These are phyloP conservation scores for Melanostigma gelatinosum DNA, from an alignment of 2,113 vertebrate species.

Conservation along the genomic window DNA sequence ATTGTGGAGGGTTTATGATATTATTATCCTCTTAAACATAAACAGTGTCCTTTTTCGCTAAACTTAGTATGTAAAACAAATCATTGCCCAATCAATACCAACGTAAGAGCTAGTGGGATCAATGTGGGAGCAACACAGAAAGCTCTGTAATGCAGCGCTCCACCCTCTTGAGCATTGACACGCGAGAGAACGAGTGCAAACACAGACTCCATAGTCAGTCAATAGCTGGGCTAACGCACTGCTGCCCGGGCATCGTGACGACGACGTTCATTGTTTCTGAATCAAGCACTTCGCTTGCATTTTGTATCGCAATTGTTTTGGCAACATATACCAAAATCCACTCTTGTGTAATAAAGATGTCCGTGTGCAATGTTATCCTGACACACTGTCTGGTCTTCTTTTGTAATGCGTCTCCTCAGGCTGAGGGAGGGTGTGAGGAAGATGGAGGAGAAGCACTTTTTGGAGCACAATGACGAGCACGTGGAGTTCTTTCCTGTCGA, in stretches of 20 bases:
- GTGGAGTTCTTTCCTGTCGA: slow-evolving; percentile 98
- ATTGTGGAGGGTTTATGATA: background rate
- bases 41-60: background rate
- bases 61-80: background rate
- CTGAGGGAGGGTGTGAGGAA: slow-evolving; percentile 95
- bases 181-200: background rate
- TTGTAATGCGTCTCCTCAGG: slow-evolving; percentile 78
- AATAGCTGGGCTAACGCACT: background rate
- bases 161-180: slow-evolving; percentile 8
- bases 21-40: background rate
- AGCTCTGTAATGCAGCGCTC: background rate
- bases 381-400: background rate
- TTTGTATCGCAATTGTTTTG: background rate
- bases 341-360: background rate
- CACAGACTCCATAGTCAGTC: slow-evolving; percentile 3
- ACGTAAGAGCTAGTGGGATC: background rate
- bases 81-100: slow-evolving; percentile 1
- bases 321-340: background rate
- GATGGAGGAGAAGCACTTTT: slow-evolving; percentile 97
- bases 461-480: slow-evolving; percentile 88
- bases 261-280: background rate
- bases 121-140: slow-evolving; percentile 13
- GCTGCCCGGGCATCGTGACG: background rate
- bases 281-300: background rate
- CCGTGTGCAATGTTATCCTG: background rate